Conservation (phyloP, 2,797 vertebrate genomes). For the Diplodus sargus region DNA sequence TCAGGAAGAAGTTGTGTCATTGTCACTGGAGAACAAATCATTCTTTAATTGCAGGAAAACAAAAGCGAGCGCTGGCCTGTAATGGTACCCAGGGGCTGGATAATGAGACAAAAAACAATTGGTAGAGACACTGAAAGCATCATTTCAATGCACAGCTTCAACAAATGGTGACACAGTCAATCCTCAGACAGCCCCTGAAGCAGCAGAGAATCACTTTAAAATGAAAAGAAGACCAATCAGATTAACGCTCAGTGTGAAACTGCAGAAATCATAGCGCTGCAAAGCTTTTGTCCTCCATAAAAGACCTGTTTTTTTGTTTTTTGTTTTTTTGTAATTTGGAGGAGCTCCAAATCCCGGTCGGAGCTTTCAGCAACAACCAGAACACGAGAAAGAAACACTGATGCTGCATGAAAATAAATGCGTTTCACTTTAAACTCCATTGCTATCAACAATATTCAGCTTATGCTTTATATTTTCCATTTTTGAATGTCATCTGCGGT, state of each 20-base stretch:
- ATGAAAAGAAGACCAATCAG: constrained; percentile 55
- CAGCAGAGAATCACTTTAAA: constrained; percentile 54
- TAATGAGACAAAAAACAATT: constrained; percentile 55
- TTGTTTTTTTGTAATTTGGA: constrained; percentile 18
- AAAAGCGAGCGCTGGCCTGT: constrained; percentile 56
- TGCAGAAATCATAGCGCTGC: constrained; percentile 56
- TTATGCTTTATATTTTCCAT: constrained; percentile 24
- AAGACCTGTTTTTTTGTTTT: constrained; percentile 14
- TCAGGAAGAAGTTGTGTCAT: constrained; percentile 35
- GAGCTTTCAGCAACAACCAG: constrained; percentile 51
- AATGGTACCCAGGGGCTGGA: constrained; percentile 56
- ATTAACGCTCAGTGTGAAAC: constrained; percentile 59
- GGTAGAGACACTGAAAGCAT: constrained; percentile 67
- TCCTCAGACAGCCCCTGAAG: constrained; percentile 55
- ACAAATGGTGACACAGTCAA: constrained; percentile 62
- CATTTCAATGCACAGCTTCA: constrained; percentile 74
- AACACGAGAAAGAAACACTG: constrained; percentile 49
- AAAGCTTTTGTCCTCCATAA: constrained; percentile 50
- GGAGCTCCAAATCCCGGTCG: constrained; percentile 44
- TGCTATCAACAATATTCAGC: constrained; percentile 55
- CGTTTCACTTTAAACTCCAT: constrained; percentile 53
- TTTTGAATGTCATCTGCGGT: constrained; percentile 70
- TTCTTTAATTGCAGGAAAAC: constrained; percentile 77
- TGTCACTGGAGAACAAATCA: constrained; percentile 63
- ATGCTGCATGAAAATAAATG: constrained; percentile 63